Conservation (phyloP, 1,140 invertebrate species). For the Saccostrea echinata region DNA sequence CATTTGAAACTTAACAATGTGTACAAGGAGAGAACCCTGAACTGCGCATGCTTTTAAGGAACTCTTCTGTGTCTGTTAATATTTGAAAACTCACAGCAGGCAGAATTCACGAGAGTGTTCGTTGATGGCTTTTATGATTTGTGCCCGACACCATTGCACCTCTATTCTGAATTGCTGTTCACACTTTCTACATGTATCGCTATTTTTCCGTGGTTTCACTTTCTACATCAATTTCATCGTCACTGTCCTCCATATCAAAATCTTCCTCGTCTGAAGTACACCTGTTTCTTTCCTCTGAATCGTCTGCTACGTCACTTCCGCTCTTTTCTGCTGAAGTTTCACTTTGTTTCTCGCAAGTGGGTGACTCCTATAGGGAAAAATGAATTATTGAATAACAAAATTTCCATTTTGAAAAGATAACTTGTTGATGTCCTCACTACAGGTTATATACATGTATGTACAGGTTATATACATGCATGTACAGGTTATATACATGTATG, state of each 20-base stretch:
- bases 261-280: slow-evolving; percentile 66
- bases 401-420: neutral
- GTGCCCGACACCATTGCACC: neutral
- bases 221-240: slow-evolving; percentile 72
- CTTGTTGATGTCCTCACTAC: neutral
- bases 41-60: no score
- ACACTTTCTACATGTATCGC: neutral
- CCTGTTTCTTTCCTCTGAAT: slow-evolving; percentile 62
- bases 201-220: slow-evolving; percentile 55
- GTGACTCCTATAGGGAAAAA: slow-evolving; percentile 66
- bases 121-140: neutral
- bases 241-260: slow-evolving; percentile 63
- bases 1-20: neutral
- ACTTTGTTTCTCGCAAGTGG: slow-evolving; percentile 64
- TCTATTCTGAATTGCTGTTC: neutral
- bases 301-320: slow-evolving; percentile 46
- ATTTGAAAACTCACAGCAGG: neutral
- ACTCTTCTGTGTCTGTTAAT: neutral
- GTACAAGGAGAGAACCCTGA: no score
- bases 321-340: slow-evolving; percentile 48
- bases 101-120: neutral
- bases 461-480: neutral
- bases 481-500: neutral
- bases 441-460: neutral
- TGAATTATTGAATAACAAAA: neutral